Conservation (phyloP, 1,140 invertebrate species). For the Leptopilina boulardi region DNA sequence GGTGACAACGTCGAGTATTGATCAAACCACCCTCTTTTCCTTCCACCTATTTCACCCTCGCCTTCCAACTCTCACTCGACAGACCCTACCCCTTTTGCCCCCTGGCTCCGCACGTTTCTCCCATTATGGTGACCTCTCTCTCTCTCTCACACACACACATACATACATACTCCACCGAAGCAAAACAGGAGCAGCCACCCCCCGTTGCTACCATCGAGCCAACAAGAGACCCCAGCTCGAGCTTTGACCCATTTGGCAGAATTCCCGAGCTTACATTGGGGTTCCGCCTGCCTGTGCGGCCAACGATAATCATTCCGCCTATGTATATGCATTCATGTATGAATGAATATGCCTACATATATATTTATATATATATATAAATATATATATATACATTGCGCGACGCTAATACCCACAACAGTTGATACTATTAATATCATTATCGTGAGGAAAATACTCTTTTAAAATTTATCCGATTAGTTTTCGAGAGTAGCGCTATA, state of each 20-base stretch:
- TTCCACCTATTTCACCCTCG: constrained; percentile 40
- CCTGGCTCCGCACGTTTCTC: constrained; percentile 38
- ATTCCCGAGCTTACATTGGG: constrained; percentile 64
- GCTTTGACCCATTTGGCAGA: constrained; percentile 69
- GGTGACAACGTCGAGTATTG: constrained; percentile 67
- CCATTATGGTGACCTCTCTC: constrained; percentile 41
- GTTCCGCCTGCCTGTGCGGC: constrained; percentile 57
- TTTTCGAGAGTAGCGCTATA: no score
- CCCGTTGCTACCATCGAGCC: constrained; percentile 19
- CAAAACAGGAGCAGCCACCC: constrained; percentile 14
- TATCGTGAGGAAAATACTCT: no score
- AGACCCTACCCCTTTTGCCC: constrained; percentile 38
- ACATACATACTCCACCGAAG: constrained; percentile 35
- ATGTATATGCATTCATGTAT: constrained; percentile 21
- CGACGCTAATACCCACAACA: no score
- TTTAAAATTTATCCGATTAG: no score
- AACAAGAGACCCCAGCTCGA: constrained; percentile 49
- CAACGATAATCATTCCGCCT: constrained; percentile 56
- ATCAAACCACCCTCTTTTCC: constrained; percentile 59
- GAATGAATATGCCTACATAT: background rate
- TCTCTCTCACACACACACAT: constrained; percentile 1
- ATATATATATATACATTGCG: no score
- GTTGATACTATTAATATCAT: no score
- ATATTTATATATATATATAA: no score
- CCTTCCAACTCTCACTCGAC: constrained; percentile 38